Evolutionary conservation across 2,888 invertebrate genomes (phyloP), one percentile per base, ranked within the genome.

Genomic region (Aporophyla nigra): DNA sequence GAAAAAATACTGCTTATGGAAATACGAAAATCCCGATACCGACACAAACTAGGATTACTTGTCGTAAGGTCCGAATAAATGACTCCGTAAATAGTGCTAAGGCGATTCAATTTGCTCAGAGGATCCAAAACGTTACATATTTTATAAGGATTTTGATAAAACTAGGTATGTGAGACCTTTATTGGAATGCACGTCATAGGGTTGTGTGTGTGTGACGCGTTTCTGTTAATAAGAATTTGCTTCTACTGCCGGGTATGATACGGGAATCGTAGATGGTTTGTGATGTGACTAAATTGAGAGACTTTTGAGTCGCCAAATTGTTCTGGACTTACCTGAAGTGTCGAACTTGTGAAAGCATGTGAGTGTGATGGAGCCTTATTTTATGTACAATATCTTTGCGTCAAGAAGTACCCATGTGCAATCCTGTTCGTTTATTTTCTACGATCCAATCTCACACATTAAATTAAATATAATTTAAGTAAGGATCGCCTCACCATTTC

Each of bases 11-110:
- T 85, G 84, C 85, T 90, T 90, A 90, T 89, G 90, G 90, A 89
- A 91, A 91, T 91, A 76, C 74, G 75, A 76, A 86, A 84, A 87
- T 85, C 85, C 87, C 86, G 75, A 83, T 90, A 87, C 89, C 88
- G 90, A 90, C 90, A 89, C 88, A 88, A 90, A 90, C 89, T 87
- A 90, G 86, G 87, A 87, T 89, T 88, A 85, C 84, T 88, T 82
- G 84, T 85, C 88, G 88, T 84, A 85, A 86, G 89, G 89, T 88
- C 86, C 88, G 89, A 89, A 91, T 90, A 90, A 91, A 91, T 87
- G 90, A 89, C 88, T 89, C 70, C 73, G 84, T 87, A 87, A 89
- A 89, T 88, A 87, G 84, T 84, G 78, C 77, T 86, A 74, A 86
- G 90, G 87, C 86, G 88, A 87, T 88, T 86, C 89, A 86, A 88